These are phyloP conservation scores for Coilia nasus DNA, from an alignment of 2,797 vertebrate species.

Conservation along the genomic window DNA sequence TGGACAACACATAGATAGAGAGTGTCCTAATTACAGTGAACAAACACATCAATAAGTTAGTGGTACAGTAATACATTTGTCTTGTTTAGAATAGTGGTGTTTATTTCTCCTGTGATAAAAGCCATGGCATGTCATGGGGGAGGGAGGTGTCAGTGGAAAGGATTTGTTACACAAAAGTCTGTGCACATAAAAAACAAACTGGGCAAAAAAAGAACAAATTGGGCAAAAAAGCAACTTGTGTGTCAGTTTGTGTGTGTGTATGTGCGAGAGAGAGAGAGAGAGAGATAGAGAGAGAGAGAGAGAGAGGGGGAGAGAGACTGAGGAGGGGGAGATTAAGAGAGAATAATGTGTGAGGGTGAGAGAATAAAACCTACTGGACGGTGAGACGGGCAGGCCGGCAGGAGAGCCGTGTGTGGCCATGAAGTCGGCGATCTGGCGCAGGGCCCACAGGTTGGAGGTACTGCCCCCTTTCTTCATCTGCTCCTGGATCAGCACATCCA, in stretches of 20 bases:
- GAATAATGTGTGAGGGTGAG: constrained; percentile 19
- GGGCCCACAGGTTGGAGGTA: constrained; percentile 92
- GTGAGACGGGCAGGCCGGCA: constrained; percentile 83
- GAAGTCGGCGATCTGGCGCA: constrained; percentile 94
- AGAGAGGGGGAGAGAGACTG: constrained; percentile 18
- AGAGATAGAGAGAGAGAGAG: neutral
- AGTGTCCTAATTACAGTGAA: neutral
- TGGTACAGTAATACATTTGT: neutral
- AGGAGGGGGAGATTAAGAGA: constrained; percentile 11
- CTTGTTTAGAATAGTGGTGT: neutral
- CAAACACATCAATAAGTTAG: neutral
- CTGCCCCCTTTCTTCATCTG: constrained; percentile 98
- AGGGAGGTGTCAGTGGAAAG: too few relatives aligned
- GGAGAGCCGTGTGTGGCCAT: constrained; percentile 91
- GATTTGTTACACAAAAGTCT: neutral
- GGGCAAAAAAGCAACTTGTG: neutral
- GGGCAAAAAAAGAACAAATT: neutral
- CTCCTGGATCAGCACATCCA: constrained; percentile 96
- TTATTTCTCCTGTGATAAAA: too few relatives aligned
- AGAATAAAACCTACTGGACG: constrained; percentile 78
- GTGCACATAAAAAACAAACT: neutral
- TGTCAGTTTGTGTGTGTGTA: neutral
- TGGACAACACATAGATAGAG: too few relatives aligned
- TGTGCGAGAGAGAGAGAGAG: constrained; percentile 17
- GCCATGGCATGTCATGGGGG: too few relatives aligned